Percentiles rank a stretch among this genome's conserved stretches.
Conservation (phyloP, 2,113 vertebrate genomes). For the Polypterus senegalus region DNA sequence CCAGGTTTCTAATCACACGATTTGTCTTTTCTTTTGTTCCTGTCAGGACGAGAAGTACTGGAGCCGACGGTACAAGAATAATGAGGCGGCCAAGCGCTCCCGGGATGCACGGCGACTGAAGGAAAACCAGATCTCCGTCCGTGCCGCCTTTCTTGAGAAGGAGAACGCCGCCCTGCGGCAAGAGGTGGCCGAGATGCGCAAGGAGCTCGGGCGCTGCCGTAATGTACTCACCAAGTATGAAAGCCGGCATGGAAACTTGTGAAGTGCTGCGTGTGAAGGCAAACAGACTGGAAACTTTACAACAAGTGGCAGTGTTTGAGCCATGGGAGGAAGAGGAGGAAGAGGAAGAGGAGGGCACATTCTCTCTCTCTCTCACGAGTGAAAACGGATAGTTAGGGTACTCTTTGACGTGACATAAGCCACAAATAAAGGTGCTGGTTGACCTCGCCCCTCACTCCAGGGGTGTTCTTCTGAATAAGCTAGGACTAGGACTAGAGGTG, state of each 20-base stretch:
- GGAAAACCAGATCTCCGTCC: conserved; percentile 85
- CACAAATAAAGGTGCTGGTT: too few relatives aligned
- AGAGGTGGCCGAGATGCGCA: conserved; percentile 77
- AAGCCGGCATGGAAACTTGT: conserved; percentile 58
- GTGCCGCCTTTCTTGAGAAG: conserved; percentile 79
- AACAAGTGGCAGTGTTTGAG: conserved; percentile 12
- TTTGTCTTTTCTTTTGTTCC: background rate
- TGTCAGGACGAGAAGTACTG: conserved; percentile 81
- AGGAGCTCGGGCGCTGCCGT: conserved; percentile 78
- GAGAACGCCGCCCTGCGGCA: conserved; percentile 74
- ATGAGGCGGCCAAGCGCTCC: conserved; percentile 82
- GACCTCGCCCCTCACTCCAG: too few relatives aligned
- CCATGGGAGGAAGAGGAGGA: conserved; percentile 29
- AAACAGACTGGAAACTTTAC: background rate
- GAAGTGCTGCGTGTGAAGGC: conserved; percentile 10
- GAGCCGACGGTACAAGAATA: conserved; percentile 79
- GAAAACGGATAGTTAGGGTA: too few relatives aligned
- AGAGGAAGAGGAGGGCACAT: conserved; percentile 11
- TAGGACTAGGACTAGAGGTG: too few relatives aligned
- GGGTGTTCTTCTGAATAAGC: too few relatives aligned
- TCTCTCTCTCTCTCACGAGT: too few relatives aligned
- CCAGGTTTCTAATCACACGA: background rate
- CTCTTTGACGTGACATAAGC: too few relatives aligned
- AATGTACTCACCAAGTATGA: conserved; percentile 78
- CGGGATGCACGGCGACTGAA: conserved; percentile 79